phyloP scores from a whole-genome alignment of 2,797 vertebrate genomes.

The Leptodactylus fallax region DNA sequence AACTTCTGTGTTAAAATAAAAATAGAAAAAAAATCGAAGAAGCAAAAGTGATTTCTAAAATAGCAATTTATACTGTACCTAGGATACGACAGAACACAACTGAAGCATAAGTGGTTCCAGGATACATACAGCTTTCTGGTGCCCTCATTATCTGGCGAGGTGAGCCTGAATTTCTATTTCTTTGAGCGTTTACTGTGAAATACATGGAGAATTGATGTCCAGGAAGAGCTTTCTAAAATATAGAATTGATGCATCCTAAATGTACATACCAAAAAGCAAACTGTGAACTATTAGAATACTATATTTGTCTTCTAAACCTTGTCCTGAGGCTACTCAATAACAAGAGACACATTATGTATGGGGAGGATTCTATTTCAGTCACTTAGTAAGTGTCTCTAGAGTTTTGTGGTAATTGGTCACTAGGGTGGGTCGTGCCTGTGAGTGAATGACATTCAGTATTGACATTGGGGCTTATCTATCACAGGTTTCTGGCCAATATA shows the following conservation, averaged over 20 bases:
- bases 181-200: not conserved
- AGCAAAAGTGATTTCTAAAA: not conserved
- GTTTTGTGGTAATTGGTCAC: conserved; percentile 24
- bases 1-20: not conserved
- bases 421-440: not conserved
- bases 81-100: not conserved
- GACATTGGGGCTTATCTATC: conserved; percentile 23
- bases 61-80: not conserved
- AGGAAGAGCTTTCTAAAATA: not conserved
- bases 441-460: conserved; percentile 32
- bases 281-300: not conserved
- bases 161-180: not conserved
- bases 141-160: not conserved
- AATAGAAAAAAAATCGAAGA: not conserved
- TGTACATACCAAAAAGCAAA: not conserved
- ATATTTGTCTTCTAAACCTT: not conserved
- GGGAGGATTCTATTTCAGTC: not conserved
- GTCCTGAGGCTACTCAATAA: conserved; percentile 1
- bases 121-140: not conserved
- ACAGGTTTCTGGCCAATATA: not conserved
- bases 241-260: not conserved
- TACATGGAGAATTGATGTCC: not conserved
- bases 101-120: not conserved
- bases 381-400: not conserved
- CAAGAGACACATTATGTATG: not conserved